These are phyloP conservation scores for Drosophila ironensis DNA, from an alignment of 1,140 invertebrate species.

Conservation along the genomic window DNA sequence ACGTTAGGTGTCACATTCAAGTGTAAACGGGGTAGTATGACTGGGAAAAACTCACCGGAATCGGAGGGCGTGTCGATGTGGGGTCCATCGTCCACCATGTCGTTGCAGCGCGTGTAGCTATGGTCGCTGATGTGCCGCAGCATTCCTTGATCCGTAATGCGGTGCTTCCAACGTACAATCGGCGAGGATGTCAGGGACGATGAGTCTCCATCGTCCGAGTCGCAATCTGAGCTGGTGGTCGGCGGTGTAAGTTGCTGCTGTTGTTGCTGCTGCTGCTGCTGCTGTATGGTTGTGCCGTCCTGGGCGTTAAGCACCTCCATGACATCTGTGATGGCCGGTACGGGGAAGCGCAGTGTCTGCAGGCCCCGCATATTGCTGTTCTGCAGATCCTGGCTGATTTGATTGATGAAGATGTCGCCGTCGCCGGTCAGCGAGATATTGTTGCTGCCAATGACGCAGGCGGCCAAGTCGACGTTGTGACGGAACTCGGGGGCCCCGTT, in stretches of 20 bases:
- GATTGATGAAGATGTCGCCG: conserved; percentile 44
- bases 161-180: no score
- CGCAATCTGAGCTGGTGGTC: conserved; percentile 56
- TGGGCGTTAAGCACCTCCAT: conserved; percentile 52
- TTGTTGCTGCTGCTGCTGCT: neutral
- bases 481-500: conserved; percentile 44
- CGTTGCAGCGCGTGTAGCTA: conserved; percentile 86
- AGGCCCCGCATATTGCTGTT: conserved; percentile 53
- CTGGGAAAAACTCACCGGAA: conserved; percentile 89
- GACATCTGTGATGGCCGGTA: conserved; percentile 43
- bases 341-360: conserved; percentile 9
- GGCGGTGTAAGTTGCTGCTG: conserved; percentile 35
- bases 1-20: no score
- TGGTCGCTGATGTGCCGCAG: conserved; percentile 84
- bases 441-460: conserved; percentile 80
- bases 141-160: no score
- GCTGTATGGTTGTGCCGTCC: neutral
- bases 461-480: conserved; percentile 71
- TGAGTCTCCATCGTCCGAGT: conserved; percentile 65
- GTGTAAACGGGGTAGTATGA: no score
- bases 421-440: conserved; percentile 60
- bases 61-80: conserved; percentile 91
- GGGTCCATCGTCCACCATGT: conserved; percentile 82
- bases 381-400: conserved; percentile 68
- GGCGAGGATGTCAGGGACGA: no score